A percentile compares a stretch with the other conserved stretches of the same genome.
Evolutionary conservation across 2,888 invertebrate genomes (phyloP).

Genomic region (Erebia epiphron): DNA sequence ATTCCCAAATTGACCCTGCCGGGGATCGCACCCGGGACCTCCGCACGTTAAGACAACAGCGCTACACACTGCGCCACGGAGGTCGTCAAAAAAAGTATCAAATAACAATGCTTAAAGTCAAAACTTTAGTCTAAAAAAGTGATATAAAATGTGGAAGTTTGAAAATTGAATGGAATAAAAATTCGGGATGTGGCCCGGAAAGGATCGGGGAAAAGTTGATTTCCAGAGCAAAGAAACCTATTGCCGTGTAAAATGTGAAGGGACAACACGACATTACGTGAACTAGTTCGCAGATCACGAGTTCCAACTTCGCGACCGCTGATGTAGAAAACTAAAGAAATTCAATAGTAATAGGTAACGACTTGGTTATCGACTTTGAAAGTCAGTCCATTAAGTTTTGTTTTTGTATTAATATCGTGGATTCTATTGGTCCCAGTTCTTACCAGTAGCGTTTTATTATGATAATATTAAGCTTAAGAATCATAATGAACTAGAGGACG

Average conservation of each 20-base stretch:
- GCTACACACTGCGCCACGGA: too few species aligned
- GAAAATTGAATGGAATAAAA: background rate
- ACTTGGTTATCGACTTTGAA: background rate
- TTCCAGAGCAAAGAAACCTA: background rate
- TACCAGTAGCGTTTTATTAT: too few species aligned
- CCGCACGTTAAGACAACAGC: too few species aligned
- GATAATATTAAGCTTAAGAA: too few species aligned
- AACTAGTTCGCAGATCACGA: conserved; percentile 46
- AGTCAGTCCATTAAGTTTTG: too few species aligned
- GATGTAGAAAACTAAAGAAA: conserved; percentile 2
- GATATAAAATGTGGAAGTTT: background rate
- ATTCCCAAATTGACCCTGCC: too few species aligned
- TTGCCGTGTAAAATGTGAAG: conserved; percentile 3
- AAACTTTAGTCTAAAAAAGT: background rate
- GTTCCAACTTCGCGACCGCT: conserved; percentile 53
- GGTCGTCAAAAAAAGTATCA: background rate
- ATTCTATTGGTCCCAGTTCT: too few species aligned
- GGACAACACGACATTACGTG: background rate
- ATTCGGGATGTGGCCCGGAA: conserved; percentile 12
- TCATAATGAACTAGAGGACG: too few species aligned
- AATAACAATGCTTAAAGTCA: background rate
- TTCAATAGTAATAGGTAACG: background rate
- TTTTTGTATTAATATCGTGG: too few species aligned
- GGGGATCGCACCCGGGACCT: too few species aligned
- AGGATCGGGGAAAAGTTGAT: conserved; percentile 13